Evolutionary conservation across 2,113 vertebrate species (phyloP).

Genomic region (Nothoprocta pentlandii): DNA sequence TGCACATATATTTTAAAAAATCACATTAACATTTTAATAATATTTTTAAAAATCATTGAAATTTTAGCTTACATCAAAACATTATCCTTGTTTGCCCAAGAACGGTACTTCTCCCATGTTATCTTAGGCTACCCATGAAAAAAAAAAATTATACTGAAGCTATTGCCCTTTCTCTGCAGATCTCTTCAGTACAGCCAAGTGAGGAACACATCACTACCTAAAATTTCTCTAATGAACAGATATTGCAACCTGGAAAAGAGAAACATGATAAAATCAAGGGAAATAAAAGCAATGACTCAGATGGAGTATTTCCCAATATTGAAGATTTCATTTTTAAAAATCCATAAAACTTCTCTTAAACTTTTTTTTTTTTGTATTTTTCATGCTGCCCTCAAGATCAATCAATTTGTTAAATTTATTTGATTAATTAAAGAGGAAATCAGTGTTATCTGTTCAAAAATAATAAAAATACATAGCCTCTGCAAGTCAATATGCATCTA

Average conservation of each 20-base stretch:
- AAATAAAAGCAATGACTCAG: neutral
- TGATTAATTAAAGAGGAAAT: conserved; percentile 9
- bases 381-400: neutral
- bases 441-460: neutral
- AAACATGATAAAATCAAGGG: neutral
- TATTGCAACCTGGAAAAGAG: neutral
- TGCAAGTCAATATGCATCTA: neutral
- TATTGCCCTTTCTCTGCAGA: neutral
- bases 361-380: neutral
- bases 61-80: neutral
- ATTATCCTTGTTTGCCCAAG: neutral
- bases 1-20: neutral
- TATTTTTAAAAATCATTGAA: neutral
- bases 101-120: too few species aligned
- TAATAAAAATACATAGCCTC: neutral
- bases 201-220: neutral
- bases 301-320: neutral
- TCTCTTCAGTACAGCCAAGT: neutral
- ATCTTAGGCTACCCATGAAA: fast-evolving
- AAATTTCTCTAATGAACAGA: neutral
- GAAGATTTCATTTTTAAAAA: neutral
- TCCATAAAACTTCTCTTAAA: neutral
- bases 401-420: neutral
- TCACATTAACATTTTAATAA: neutral
- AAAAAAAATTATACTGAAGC: neutral